These are phyloP conservation scores for Andrena hattorfiana DNA, from an alignment of 2,888 invertebrate species.

Conservation along the genomic window DNA sequence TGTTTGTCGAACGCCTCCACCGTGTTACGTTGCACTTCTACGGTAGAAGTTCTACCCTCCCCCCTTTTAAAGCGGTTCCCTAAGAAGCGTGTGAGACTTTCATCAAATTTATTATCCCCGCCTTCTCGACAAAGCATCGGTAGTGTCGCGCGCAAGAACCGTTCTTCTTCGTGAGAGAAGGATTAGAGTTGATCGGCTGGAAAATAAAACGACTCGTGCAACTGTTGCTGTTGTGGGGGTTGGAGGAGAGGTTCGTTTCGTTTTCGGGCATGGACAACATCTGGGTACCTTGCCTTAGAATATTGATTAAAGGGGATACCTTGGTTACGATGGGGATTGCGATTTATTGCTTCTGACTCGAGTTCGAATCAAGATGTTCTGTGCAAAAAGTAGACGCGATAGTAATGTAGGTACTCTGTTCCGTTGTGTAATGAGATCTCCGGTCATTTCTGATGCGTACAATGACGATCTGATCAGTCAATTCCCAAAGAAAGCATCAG, in stretches of 20 bases:
- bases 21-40: constrained; percentile 35
- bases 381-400: too few relatives aligned
- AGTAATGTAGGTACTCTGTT: too few relatives aligned
- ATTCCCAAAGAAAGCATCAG: too few relatives aligned
- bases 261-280: background rate
- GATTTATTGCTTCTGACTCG: too few relatives aligned
- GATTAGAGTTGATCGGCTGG: constrained; percentile 10
- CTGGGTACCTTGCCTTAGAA: background rate
- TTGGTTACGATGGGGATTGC: too few relatives aligned
- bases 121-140: background rate
- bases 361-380: too few relatives aligned
- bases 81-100: background rate
- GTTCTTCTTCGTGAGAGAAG: constrained; percentile 6
- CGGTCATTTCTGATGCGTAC: too few relatives aligned
- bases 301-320: too few relatives aligned
- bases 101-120: constrained; percentile 42
- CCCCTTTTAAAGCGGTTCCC: constrained; percentile 5
- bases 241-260: background rate
- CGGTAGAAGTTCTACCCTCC: background rate
- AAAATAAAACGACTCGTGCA: background rate
- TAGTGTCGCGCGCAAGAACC: background rate
- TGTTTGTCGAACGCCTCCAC: constrained; percentile 39
- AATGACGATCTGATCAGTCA: too few relatives aligned
- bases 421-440: too few relatives aligned
- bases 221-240: background rate